phyloP scores from a whole-genome alignment of 2,113 vertebrate species.

The Bubo scandiacus region DNA sequence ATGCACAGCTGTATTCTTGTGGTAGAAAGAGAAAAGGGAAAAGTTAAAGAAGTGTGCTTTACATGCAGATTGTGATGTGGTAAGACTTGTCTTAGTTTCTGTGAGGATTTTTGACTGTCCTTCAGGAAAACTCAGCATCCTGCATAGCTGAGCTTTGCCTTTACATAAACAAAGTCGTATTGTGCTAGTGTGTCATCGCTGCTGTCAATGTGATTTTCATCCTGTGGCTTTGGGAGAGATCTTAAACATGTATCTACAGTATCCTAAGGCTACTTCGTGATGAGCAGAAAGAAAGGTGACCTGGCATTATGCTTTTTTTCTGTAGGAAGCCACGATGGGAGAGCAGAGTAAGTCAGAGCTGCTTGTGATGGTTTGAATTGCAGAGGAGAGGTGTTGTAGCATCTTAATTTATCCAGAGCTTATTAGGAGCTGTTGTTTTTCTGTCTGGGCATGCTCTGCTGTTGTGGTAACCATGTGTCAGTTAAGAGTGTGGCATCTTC shows the following conservation, averaged over 20 bases:
- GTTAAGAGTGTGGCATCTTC: background rate
- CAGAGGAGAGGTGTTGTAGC: background rate
- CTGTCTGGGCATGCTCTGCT: background rate
- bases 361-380: background rate
- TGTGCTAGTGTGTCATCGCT: background rate
- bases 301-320: background rate
- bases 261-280: background rate
- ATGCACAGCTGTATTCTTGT: background rate
- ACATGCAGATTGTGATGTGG: background rate
- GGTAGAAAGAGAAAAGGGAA: background rate
- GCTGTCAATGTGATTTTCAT: background rate
- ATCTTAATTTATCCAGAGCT: background rate
- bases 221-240: background rate
- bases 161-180: background rate
- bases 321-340: background rate
- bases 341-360: background rate
- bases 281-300: background rate
- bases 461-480: background rate
- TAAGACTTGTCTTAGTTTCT: background rate
- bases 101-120: background rate
- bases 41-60: background rate
- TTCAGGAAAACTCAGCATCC: background rate
- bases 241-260: background rate
- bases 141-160: background rate
- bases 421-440: background rate